phyloP scores from a whole-genome alignment of 2,113 vertebrate genomes.

The Brienomyrus longianalis region DNA sequence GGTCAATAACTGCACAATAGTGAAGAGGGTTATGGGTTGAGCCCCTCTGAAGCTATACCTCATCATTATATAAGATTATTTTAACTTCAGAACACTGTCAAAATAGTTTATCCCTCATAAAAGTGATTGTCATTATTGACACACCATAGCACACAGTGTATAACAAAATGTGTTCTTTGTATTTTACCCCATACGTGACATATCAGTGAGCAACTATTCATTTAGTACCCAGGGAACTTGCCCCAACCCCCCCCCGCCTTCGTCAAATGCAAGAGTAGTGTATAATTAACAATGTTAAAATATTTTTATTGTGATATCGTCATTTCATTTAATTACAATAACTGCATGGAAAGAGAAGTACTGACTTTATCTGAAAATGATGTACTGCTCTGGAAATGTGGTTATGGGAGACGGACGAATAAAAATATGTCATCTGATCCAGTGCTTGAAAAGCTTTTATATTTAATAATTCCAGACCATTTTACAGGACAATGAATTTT shows the following conservation, averaged over 20 bases:
- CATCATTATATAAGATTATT: neutral
- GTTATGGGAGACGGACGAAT: neutral
- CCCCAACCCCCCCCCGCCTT: neutral
- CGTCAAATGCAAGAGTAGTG: neutral
- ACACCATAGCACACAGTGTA: neutral
- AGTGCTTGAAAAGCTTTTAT: neutral
- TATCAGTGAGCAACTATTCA: neutral
- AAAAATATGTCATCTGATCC: neutral
- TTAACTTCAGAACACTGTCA: neutral
- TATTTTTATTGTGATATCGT: neutral
- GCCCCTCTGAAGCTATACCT: neutral
- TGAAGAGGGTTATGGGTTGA: neutral
- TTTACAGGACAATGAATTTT: conserved; percentile 1
- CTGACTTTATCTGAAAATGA: neutral
- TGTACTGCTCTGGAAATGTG: neutral
- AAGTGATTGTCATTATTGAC: neutral
- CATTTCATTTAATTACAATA: neutral
- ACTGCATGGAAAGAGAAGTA: neutral
- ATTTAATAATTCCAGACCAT: neutral
- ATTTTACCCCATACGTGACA: neutral
- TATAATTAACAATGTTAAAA: neutral
- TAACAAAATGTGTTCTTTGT: neutral
- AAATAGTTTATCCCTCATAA: neutral
- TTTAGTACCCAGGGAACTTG: neutral
- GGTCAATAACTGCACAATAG: neutral